Base-by-base conservation (phyloP, 2,888 invertebrate species). In the Galeopsomyia nigrocyanea region DNA sequence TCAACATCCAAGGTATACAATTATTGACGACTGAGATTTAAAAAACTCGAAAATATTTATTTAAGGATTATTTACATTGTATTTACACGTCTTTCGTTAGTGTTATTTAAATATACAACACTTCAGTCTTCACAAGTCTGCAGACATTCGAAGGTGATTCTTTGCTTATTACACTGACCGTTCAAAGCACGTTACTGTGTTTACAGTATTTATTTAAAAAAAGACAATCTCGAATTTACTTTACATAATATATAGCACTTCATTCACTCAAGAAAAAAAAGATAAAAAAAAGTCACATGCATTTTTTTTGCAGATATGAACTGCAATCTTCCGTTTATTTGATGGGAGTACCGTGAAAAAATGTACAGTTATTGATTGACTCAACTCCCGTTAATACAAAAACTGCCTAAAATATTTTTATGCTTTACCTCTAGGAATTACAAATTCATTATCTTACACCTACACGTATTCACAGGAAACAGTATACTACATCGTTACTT, bases 31-130 rank as follows among this genome's bases (percentile, higher is more conserved):
- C 21, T 17, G 55, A 62, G 70, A 70, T 68, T 77, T 82, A 82
- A 78, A 84, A 85, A 85, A 85, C 83, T 85, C 79, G 80, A 85
- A 85, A 85, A 85, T 85, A 84, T 83, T 83, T 84, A 84, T 84
- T 81, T 78, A 78, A 77, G 77, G 71, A 76, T 77, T 78, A 82
- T 75, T 76, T 85, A 83, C 84, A 85, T 64, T 81, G 80, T 85
- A 79, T 75, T 57, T 85, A 84, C 84, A 84, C 7, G 50, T 56
- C 63, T 71, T 71, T 71, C 71, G 73, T 76, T 76, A 77, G 75
- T 65, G 75, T 64, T 71, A 53, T 75, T 47, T 74, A 62, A 49
- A 64, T 60, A 70, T 39, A 47, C 63, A 22, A 71, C 56, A 58
- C 53, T 69, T 73, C 74, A 74, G 74, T 74, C 74, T 74, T 74